A percentile compares a stretch with the other conserved stretches of the same genome.
phyloP scores from a whole-genome alignment of 2,113 vertebrate species.

The Misgurnus mizolepis region DNA sequence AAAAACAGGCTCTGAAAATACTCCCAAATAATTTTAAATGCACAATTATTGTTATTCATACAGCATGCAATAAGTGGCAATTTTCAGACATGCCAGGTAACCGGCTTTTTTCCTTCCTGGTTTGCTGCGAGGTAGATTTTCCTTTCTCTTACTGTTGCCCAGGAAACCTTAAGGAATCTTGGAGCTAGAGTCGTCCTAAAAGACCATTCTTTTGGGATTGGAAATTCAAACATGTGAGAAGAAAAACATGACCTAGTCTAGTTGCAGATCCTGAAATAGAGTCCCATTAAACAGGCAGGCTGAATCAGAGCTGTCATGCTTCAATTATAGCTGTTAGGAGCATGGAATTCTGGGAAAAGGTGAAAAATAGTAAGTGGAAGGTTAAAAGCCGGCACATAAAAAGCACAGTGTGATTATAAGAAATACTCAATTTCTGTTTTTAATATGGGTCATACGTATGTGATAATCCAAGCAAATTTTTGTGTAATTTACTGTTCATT shows the following conservation, averaged over 20 bases:
- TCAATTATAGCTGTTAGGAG: slow-evolving; percentile 39
- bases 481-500: no score
- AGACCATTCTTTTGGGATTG: slow-evolving; percentile 46
- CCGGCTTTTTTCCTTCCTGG: slow-evolving; percentile 10
- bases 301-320: neutral
- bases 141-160: slow-evolving; percentile 30
- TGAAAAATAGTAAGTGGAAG: neutral
- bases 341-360: neutral
- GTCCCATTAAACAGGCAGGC: slow-evolving; percentile 32
- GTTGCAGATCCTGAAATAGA: slow-evolving; percentile 53
- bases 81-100: slow-evolving; percentile 9
- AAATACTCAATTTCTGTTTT: no score
- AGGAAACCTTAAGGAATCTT: slow-evolving; percentile 33
- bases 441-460: no score
- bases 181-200: slow-evolving; percentile 45
- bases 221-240: slow-evolving; percentile 55
- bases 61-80: neutral
- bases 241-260: slow-evolving; percentile 56
- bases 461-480: no score
- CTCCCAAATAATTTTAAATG: neutral
- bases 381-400: no score
- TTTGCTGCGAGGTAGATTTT: slow-evolving; percentile 37
- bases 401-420: no score
- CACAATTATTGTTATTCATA: neutral
- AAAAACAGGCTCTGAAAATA: neutral